Conservation (phyloP, 2,797 vertebrate genomes). For the Epinephelus awoara region DNA sequence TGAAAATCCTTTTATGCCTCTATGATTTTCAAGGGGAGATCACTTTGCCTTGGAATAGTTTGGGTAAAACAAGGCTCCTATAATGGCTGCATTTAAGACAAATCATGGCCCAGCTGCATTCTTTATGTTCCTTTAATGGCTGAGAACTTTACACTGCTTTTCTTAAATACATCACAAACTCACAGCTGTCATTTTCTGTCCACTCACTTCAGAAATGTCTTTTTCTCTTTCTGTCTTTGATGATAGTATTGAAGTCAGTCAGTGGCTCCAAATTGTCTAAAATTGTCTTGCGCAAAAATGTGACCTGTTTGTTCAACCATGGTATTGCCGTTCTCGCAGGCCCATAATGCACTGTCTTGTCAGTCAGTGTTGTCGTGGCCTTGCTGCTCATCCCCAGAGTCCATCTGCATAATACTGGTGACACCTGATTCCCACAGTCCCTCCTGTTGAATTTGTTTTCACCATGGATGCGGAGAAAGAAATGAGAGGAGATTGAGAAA, state of each 20-base stretch:
- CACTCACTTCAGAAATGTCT: not conserved
- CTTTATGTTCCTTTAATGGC: not conserved
- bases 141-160: not conserved
- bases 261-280: not conserved
- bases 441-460: conserved; percentile 33
- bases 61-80: conserved; percentile 2
- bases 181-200: not conserved
- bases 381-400: conserved; percentile 1
- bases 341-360: not conserved
- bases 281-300: not conserved
- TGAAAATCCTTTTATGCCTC: not conserved
- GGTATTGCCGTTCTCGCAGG: not conserved
- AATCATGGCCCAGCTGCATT: not conserved
- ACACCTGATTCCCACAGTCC: conserved; percentile 22
- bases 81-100: not conserved
- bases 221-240: not conserved
- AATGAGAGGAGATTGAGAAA: conserved; percentile 18
- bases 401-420: conserved; percentile 5
- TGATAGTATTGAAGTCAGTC: not conserved
- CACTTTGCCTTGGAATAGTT: conserved; percentile 4
- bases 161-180: too few relatives aligned
- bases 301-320: conserved; percentile 11
- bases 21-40: not conserved
- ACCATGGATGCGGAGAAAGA: not conserved
- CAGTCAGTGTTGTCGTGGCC: conserved; percentile 1